phyloP scores from a whole-genome alignment of 1,140 invertebrate species.

The Himalopsyche phryganea region DNA sequence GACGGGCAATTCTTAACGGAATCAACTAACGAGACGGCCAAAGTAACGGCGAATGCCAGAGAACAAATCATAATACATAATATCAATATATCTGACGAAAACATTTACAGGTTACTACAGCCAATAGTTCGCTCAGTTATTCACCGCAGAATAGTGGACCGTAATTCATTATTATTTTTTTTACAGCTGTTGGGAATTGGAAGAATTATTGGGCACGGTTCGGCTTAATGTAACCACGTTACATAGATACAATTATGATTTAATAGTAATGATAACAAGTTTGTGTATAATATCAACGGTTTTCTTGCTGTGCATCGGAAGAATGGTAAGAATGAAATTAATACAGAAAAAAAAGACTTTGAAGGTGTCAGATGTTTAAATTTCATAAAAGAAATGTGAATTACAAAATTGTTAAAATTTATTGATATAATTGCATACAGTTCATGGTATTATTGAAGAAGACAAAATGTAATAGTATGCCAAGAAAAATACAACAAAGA shows the following conservation, averaged over 20 bases:
- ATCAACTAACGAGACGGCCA: conserved; percentile 20
- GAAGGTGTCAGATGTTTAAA: no score
- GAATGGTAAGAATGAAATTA: neutral
- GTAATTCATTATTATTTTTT: conserved; percentile 7
- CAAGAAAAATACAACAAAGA: no score
- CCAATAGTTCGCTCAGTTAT: no score
- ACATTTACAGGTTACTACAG: conserved; percentile 54
- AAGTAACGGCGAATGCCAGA: conserved; percentile 10
- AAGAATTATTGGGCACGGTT: conserved; percentile 57
- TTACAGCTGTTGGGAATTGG: conserved; percentile 64
- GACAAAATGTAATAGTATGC: no score
- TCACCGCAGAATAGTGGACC: no score
- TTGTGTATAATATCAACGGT: neutral
- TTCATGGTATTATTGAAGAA: no score
- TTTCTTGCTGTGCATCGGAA: neutral
- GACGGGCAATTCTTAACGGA: neutral
- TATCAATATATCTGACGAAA: conserved; percentile 44
- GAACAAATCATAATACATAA: conserved; percentile 13
- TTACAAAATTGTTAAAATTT: no score
- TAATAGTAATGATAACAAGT: neutral
- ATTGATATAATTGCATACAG: no score
- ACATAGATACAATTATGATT: neutral
- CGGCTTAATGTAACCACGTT: conserved; percentile 48
- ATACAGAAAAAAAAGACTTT: neutral
- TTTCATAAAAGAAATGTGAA: no score